phyloP scores from a whole-genome alignment of 2,797 vertebrate genomes.

The Eulemur mongoz region DNA sequence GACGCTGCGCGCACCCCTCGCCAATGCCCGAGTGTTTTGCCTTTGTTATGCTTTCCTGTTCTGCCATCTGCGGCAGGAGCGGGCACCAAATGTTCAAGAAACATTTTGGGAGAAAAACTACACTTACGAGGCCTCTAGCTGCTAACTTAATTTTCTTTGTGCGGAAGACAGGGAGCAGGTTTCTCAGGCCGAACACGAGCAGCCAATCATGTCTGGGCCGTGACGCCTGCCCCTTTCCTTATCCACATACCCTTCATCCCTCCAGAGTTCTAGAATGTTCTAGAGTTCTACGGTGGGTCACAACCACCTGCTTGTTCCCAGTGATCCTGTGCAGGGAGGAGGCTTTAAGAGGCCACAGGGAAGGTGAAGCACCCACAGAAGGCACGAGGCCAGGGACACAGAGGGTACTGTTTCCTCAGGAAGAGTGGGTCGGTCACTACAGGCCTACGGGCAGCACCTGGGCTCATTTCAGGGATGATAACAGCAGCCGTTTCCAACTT shows the following conservation, averaged over 20 bases:
- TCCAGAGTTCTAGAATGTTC: conserved; percentile 28
- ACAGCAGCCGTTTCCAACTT: neutral
- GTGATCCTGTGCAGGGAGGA: neutral
- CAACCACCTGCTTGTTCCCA: neutral
- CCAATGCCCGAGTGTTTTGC: neutral
- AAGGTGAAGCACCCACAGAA: neutral
- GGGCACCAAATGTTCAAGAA: conserved; percentile 75
- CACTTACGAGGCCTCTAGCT: conserved; percentile 53
- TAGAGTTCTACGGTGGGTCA: neutral
- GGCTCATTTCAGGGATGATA: neutral
- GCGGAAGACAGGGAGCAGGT: conserved; percentile 15
- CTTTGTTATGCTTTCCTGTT: conserved; percentile 67
- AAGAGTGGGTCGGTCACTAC: neutral
- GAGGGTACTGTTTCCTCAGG: neutral
- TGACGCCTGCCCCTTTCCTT: neutral
- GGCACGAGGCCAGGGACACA: neutral
- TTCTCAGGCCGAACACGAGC: neutral
- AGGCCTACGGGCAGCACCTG: neutral
- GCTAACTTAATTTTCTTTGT: conserved; percentile 54
- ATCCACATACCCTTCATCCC: neutral
- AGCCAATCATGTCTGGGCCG: neutral
- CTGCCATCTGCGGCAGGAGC: conserved; percentile 67
- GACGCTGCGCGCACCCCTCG: neutral
- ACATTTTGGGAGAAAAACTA: conserved; percentile 64
- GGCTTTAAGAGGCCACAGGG: neutral